Base-by-base conservation (phyloP, 2,797 vertebrate genomes). In the Rhabdomys pumilio region DNA sequence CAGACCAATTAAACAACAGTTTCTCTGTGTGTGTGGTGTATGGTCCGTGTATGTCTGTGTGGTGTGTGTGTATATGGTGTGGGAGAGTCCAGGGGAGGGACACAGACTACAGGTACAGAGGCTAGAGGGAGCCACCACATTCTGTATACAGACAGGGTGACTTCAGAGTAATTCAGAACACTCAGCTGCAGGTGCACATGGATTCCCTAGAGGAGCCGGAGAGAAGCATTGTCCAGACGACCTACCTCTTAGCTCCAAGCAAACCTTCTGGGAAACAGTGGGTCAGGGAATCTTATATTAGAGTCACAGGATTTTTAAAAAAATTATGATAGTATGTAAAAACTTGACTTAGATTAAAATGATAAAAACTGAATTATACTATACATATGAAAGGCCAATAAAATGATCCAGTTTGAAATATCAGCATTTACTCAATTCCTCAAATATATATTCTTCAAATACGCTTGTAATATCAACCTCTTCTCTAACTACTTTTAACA, bases 401-500 rank as follows among this genome's bases (percentile, higher is more conserved):
- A 85, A 57, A 31, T 44, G 67, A 95, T 88, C 55, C 15, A 53
- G 63, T 53, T 1, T 63, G 38, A 77, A 81, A 92, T 87, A 44
- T 29, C 14, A 89, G 77, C 73, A 85, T 92, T 90, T 57, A 89
- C 6, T 44, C 69, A 47, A 10, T 6, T 76, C 3, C 13, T 22
- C 79, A 80, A 38, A 67, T 1, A 55, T 19, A 65, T 0, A 13
- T 47, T 10, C 73, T 94, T 90, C 22, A 86, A 69, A 75, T 26
- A 67, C 63, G 17, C 20, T 47, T 91, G 38, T 94, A 53, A n/a
- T 17, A 14, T 72, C 79, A 91, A 95, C 61, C 57, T 77, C 80
- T 75, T 15, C 38, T 10, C 53, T 81, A 41, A 72, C 88, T 44
- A 63, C 72, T 90, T 95, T 91, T 76, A 72, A 85, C 83, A 76